A percentile compares a stretch with the other conserved stretches of the same genome.
phyloP scores from a whole-genome alignment of 2,888 invertebrate species.

The Calameuta filiformis region DNA sequence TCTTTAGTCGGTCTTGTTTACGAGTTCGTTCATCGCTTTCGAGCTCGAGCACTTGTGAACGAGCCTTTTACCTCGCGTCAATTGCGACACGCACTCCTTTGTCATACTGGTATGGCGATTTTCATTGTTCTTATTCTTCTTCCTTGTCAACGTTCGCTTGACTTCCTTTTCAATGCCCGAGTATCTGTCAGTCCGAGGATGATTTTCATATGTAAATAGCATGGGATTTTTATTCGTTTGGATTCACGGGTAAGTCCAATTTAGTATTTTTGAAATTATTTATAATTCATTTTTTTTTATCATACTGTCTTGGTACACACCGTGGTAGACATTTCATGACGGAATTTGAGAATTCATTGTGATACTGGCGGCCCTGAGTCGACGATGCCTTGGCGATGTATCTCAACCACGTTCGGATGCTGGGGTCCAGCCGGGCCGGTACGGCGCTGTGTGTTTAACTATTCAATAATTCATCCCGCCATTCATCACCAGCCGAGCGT shows the following conservation, averaged over 20 bases:
- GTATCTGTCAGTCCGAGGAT: neutral
- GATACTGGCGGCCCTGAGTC: slow-evolving; percentile 10
- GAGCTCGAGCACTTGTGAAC: slow-evolving; percentile 19
- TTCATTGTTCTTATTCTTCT: neutral
- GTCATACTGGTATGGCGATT: neutral
- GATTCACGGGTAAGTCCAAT: neutral
- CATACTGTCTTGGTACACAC: neutral
- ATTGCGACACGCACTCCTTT: neutral
- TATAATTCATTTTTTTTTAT: neutral
- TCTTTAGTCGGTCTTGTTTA: slow-evolving; percentile 29
- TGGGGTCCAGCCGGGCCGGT: slow-evolving; percentile 10
- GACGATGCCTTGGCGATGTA: neutral
- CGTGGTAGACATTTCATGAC: neutral
- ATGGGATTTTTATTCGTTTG: neutral
- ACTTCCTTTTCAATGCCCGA: neutral
- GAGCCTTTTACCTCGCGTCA: slow-evolving; percentile 10
- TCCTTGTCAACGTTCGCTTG: neutral
- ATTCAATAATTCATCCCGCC: slow-evolving; percentile 60
- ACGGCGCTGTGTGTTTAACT: slow-evolving; percentile 56
- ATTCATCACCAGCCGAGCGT: slow-evolving; percentile 58
- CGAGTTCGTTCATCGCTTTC: slow-evolving; percentile 21
- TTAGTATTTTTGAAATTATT: neutral
- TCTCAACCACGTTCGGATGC: slow-evolving; percentile 4
- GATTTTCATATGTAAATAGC: neutral
- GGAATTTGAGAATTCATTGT: neutral